Evolutionary conservation across 2,888 invertebrate genomes (phyloP).

Genomic region (Capitulum mitella): DNA sequence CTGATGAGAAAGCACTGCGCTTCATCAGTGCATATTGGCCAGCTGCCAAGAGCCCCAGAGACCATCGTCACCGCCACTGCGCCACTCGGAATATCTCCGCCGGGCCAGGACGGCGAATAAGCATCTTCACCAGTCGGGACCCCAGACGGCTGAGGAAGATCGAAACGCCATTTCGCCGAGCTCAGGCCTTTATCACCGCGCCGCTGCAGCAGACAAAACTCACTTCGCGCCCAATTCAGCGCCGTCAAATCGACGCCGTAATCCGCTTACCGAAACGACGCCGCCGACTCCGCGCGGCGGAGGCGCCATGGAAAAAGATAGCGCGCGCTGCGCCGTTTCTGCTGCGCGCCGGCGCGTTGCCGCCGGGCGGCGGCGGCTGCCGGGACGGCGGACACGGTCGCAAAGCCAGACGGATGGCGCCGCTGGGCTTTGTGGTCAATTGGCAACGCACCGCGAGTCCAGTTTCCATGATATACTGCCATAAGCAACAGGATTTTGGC

Average conservation of each 20-base stretch:
- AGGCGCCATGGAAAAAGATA: slow-evolving; percentile 15
- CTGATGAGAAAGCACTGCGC: too few relatives aligned
- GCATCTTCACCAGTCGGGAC: too few relatives aligned
- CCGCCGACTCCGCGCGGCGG: neutral
- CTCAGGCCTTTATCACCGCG: neutral
- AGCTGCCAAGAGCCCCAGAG: too few relatives aligned
- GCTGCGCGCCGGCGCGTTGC: neutral
- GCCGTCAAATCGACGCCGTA: slow-evolving; percentile 3
- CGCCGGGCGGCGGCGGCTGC: neutral
- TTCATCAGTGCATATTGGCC: too few relatives aligned
- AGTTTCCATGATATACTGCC: slow-evolving; percentile 6
- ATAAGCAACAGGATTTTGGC: neutral
- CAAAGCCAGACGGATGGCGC: neutral
- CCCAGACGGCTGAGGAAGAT: too few relatives aligned
- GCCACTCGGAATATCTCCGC: too few relatives aligned
- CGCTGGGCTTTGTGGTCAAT: neutral
- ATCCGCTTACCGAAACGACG: neutral
- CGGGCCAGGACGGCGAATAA: too few relatives aligned
- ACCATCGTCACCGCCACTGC: too few relatives aligned
- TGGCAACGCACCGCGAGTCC: neutral
- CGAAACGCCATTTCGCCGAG: neutral
- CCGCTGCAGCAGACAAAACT: slow-evolving; percentile 6
- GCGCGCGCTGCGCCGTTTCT: neutral
- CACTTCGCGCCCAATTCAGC: slow-evolving; percentile 4
- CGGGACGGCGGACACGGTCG: neutral